Percentiles rank a stretch among this genome's conserved stretches.
Evolutionary conservation across 2,888 invertebrate genomes (phyloP).

Genomic region (Dusona sp.): DNA sequence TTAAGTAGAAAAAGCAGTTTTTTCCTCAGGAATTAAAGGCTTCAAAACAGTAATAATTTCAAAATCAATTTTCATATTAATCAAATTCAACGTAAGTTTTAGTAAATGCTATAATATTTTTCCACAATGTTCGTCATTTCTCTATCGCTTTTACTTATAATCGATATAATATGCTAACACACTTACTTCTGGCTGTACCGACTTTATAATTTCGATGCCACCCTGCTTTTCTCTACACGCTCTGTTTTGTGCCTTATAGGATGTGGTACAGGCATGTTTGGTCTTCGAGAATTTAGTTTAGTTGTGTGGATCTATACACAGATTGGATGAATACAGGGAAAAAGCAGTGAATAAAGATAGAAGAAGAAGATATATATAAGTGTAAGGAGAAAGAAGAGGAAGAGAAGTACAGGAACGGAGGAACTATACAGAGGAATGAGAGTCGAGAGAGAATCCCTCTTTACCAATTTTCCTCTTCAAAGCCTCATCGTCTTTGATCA

Average conservation of each 20-base stretch:
- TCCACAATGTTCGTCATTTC: neutral
- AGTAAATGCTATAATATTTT: neutral
- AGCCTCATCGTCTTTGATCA: conserved; percentile 84
- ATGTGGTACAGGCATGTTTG: conserved; percentile 45
- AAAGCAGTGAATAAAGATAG: conserved; percentile 31
- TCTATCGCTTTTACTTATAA: neutral
- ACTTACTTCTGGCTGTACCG: neutral
- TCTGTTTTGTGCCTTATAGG: neutral
- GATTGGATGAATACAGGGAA: conserved; percentile 14
- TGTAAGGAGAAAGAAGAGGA: conserved; percentile 6
- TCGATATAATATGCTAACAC: too few relatives aligned
- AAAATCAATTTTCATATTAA: too few relatives aligned
- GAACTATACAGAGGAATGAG: conserved; percentile 47
- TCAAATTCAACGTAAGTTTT: too few relatives aligned
- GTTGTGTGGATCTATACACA: conserved; percentile 26
- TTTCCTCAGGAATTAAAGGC: too few relatives aligned
- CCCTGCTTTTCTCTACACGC: conserved; percentile 33
- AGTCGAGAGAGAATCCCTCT: conserved; percentile 77
- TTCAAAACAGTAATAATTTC: too few relatives aligned
- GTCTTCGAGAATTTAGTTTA: conserved; percentile 59
- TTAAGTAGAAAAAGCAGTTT: neutral
- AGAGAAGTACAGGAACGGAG: conserved; percentile 5
- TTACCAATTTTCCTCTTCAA: conserved; percentile 84
- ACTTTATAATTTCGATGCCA: conserved; percentile 81
- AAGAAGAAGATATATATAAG: conserved; percentile 66